Evolutionary conservation across 2,797 vertebrate species (phyloP), one percentile per base, ranked within the genome.

Genomic region (Lepus oiostolus): DNA sequence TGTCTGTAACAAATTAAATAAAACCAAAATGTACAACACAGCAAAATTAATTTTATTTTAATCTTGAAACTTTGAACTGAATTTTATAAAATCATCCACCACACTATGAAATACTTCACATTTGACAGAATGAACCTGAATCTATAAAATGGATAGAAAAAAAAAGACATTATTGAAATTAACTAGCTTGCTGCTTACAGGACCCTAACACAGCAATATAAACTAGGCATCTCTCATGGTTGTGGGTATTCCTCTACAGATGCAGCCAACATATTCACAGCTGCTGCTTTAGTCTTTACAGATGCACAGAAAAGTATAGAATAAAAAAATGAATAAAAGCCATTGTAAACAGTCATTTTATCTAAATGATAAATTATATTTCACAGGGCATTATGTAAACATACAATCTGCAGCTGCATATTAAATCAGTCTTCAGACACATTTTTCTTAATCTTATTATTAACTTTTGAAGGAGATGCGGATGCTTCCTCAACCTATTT

Each of bases 311-410:
- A 77, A 84, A 91, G 38, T 50, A 26, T 88, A 16, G 21, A 80
- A 85, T 91, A 70, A 82, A 83, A 42, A 94, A 70, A 26, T n/a
- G 76, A 80, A 68, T 72, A 88, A 83, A 71, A 70, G 14, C n/a
- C n/a, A 96, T 85, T 76, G 83, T 19, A 74, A 96, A 65, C 4
- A 88, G 72, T 9, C 65, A 88, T 74, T 95, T 94, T 85, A 82
- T 96, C 68, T 85, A 94, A 91, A 88, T 95, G 74, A 93, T 89
- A 94, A 96, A 87, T 74, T 52, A 52, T 76, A 77, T 63, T 93
- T 93, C 75, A 83, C 38, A 82, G 38, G 94, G 19, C 62, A 35
- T 67, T 75, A 54, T 83, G 28, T 92, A 94, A 92, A 94, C 75
- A 85, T 76, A 77, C 30, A 68, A 79, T 83, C 47, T 92, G 47